phyloP scores from a whole-genome alignment of 2,113 vertebrate species.

The Neolamprologus sp. region DNA sequence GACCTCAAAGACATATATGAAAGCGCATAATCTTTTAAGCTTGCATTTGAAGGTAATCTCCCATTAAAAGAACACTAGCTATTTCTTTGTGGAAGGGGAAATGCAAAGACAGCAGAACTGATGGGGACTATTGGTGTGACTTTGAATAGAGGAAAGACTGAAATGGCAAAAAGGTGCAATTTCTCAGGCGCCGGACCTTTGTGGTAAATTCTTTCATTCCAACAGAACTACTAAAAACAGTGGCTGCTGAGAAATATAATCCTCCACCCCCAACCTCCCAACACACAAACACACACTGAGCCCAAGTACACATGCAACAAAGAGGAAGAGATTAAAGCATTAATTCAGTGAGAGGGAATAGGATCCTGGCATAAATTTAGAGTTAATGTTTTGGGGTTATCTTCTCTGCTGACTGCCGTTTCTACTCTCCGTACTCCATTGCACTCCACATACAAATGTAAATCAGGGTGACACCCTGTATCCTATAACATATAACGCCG shows the following conservation, averaged over 20 bases:
- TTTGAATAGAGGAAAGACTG: constrained; percentile 52
- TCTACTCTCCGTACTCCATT: constrained; percentile 41
- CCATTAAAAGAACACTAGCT: constrained; percentile 64
- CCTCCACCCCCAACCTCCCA: constrained; percentile 18
- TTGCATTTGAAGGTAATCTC: constrained; percentile 70
- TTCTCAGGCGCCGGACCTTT: constrained; percentile 28
- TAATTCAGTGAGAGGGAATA: constrained; percentile 63
- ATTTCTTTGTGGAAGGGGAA: constrained; percentile 62
- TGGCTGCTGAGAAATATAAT: constrained; percentile 53
- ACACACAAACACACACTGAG: constrained; percentile 19
- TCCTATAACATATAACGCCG: constrained; percentile 48
- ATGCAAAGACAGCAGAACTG: constrained; percentile 68
- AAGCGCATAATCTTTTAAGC: constrained; percentile 66
- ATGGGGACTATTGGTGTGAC: constrained; percentile 56
- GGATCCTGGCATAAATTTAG: constrained; percentile 60
- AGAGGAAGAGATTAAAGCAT: constrained; percentile 64
- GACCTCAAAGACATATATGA: constrained; percentile 60
- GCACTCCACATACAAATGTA: constrained; percentile 59
- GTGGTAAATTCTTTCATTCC: constrained; percentile 33
- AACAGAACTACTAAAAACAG: constrained; percentile 52
- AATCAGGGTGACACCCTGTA: constrained; percentile 56
- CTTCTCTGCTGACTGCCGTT: constrained; percentile 52
- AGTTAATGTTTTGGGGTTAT: constrained; percentile 67
- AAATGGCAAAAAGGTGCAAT: constrained; percentile 57
- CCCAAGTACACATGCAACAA: constrained; percentile 57